phyloP scores from a whole-genome alignment of 2,888 invertebrate species.

The Tortricodes alternella region DNA sequence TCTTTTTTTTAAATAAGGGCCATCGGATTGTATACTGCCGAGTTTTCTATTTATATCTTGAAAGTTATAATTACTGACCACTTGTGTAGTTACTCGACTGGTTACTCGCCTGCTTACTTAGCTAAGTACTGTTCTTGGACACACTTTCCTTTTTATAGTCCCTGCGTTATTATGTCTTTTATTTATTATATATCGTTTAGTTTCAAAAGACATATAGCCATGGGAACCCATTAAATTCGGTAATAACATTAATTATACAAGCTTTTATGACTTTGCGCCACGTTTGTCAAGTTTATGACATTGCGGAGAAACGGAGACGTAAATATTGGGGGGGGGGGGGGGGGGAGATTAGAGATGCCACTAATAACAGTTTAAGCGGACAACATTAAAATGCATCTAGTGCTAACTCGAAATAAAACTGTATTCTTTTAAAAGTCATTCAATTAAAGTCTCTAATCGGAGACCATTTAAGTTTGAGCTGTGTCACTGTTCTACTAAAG shows the following conservation, averaged over 20 bases:
- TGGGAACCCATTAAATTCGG: background rate
- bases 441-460: too few species aligned
- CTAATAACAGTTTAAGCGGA: background rate
- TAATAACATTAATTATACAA: constrained; percentile 7
- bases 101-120: background rate
- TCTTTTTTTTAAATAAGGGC: too few species aligned
- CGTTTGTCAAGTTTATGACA: constrained; percentile 12
- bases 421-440: too few species aligned
- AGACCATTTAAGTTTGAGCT: too few species aligned
- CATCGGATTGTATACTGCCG: too few species aligned
- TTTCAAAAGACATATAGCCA: constrained; percentile 1
- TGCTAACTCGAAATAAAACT: too few species aligned
- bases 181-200: constrained; percentile 17
- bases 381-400: too few species aligned
- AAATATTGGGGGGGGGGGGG: background rate
- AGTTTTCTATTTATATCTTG: background rate
- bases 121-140: background rate
- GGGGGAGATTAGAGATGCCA: background rate
- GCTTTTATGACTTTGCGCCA: constrained; percentile 1
- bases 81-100: background rate
- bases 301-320: background rate
- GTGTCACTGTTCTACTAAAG: too few species aligned
- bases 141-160: constrained; percentile 11
- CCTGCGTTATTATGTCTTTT: constrained; percentile 6
- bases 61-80: background rate